Percentiles rank a stretch among this genome's conserved stretches.
Evolutionary conservation across 2,888 invertebrate genomes (phyloP).

Genomic region (Scaptomyza parva): DNA sequence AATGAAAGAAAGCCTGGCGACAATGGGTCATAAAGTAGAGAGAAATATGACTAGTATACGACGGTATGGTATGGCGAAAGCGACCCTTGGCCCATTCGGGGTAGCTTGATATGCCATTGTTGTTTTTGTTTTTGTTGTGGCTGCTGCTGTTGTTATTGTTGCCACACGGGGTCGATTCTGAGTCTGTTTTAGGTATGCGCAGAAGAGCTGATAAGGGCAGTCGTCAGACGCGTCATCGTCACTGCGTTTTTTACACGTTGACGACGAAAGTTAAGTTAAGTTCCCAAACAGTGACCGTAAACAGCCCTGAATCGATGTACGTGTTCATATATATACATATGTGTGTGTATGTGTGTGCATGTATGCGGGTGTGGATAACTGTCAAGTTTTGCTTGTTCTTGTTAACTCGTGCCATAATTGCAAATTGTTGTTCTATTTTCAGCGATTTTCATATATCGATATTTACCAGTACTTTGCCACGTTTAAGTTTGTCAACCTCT

Average conservation of each 20-base stretch:
- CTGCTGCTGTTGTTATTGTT: constrained; percentile 12
- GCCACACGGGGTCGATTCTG: constrained; percentile 47
- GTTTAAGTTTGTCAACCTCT: constrained; percentile 50
- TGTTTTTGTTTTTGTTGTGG: constrained; percentile 1
- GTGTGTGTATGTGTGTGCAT: neutral
- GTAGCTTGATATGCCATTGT: constrained; percentile 42
- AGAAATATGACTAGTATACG: constrained; percentile 44
- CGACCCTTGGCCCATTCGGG: constrained; percentile 58
- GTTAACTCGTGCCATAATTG: constrained; percentile 40
- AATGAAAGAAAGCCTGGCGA: constrained; percentile 43
- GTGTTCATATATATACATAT: no score
- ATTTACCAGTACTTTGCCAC: constrained; percentile 61
- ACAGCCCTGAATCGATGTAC: constrained; percentile 8
- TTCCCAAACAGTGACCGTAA: constrained; percentile 32
- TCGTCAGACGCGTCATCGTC: constrained; percentile 16
- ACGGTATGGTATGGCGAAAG: constrained; percentile 22
- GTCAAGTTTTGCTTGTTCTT: neutral
- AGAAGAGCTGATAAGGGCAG: constrained; percentile 35
- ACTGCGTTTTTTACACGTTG: constrained; percentile 5
- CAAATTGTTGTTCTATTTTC: constrained; percentile 45
- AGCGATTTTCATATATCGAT: constrained; percentile 66
- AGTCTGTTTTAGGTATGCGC: constrained; percentile 23
- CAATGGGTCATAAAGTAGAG: constrained; percentile 59
- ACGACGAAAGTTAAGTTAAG: constrained; percentile 46
- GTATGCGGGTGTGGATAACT: neutral